Percentiles rank a stretch among this genome's conserved stretches.
Conservation (phyloP, 2,888 invertebrate species). For the Diaphora mendica region DNA sequence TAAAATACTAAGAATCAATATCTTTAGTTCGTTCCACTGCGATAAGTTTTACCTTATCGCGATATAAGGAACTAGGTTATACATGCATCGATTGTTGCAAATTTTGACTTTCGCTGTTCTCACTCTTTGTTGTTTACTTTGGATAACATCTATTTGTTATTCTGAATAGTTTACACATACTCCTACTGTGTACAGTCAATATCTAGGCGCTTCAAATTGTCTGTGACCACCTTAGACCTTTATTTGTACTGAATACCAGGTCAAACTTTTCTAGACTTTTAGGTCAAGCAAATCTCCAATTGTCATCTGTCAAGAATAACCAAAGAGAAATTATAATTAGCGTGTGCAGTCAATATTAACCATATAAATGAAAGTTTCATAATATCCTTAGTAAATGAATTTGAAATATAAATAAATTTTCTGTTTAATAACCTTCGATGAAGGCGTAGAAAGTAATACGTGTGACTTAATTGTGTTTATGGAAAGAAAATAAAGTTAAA, state of each 20-base stretch:
- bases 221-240: slow-evolving; percentile 39
- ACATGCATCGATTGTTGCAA: slow-evolving; percentile 9
- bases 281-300: slow-evolving; percentile 62
- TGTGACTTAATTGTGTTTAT: slow-evolving; percentile 61
- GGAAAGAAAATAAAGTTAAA: slow-evolving; percentile 61
- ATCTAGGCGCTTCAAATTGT: slow-evolving; percentile 25
- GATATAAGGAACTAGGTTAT: slow-evolving; percentile 7
- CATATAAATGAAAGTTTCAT: slow-evolving; percentile 67
- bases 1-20: neutral
- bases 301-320: slow-evolving; percentile 64
- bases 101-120: slow-evolving; percentile 30
- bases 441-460: slow-evolving; percentile 48
- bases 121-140: slow-evolving; percentile 29
- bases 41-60: neutral
- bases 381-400: slow-evolving; percentile 47
- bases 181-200: slow-evolving; percentile 34
- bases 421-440: slow-evolving; percentile 51
- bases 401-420: slow-evolving; percentile 47
- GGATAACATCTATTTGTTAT: slow-evolving; percentile 31
- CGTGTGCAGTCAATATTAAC: slow-evolving; percentile 61
- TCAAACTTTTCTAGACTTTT: slow-evolving; percentile 64
- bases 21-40: neutral
- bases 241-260: slow-evolving; percentile 44
- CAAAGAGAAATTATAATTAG: slow-evolving; percentile 70
- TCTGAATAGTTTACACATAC: slow-evolving; percentile 21